A percentile compares a stretch with the other conserved stretches of the same genome.
These are phyloP conservation scores for Eptesicus fuscus DNA, from an alignment of 2,113 vertebrate species.

Conservation along the genomic window DNA sequence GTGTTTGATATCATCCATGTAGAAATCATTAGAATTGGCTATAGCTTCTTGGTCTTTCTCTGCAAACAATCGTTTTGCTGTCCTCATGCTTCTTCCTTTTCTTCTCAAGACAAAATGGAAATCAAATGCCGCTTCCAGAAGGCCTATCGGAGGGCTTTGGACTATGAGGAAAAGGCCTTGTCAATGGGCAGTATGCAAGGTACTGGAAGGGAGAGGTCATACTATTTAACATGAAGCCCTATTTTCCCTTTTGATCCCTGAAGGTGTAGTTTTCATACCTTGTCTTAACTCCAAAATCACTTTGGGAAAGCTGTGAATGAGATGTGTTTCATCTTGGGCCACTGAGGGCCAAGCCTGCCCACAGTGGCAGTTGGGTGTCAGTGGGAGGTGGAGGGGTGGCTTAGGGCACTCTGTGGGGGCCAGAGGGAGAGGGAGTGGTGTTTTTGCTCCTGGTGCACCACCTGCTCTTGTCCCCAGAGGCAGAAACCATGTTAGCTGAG, in stretches of 20 bases:
- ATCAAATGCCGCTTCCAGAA: conserved; percentile 87
- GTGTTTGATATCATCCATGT: background rate
- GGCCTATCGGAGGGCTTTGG: conserved; percentile 85
- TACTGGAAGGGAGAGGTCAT: conserved; percentile 13
- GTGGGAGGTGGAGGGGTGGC: background rate
- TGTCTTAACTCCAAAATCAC: conserved; percentile 5
- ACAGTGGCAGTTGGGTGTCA: background rate
- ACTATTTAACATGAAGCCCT: background rate
- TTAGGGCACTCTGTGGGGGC: background rate
- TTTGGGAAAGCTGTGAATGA: conserved; percentile 2
- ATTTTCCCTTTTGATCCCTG: background rate
- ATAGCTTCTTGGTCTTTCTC: background rate
- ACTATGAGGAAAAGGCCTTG: conserved; percentile 89
- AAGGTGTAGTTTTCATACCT: background rate
- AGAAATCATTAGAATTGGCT: background rate
- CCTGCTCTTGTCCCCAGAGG: conserved; percentile 80
- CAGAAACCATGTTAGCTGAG: conserved; percentile 82
- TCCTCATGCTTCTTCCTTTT: background rate
- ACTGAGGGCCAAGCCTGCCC: background rate
- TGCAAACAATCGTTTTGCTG: background rate
- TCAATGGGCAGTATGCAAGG: conserved; percentile 81
- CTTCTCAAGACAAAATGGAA: conserved; percentile 83
- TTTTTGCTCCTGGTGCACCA: background rate
- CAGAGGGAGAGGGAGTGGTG: background rate
- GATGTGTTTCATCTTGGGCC: background rate